Evolutionary conservation across 2,888 invertebrate genomes (phyloP), one percentile per base, ranked within the genome.

Genomic region (Leucophenga montana): DNA sequence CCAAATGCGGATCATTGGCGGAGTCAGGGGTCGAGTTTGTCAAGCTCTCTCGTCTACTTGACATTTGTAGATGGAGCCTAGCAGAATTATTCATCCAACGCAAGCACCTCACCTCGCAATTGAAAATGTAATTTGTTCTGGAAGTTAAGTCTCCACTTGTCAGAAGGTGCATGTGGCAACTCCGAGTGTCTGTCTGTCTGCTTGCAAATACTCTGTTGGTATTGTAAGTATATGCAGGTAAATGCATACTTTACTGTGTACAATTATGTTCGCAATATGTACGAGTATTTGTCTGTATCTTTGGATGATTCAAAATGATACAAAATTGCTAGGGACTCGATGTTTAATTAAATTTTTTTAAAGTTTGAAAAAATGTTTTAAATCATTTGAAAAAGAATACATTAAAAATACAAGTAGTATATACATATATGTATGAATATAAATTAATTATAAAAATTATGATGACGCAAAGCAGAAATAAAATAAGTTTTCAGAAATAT

Each of bases 81-180:
- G 57, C 57, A 64, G 27, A 48, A 14, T 39, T 39, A 39, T 39
- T 3, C 27, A 27, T 2, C 27, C 27, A 27, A 27, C 27, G 27
- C 27, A 27, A 27, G 27, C 22, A 64, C 75, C 75, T 73, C 39
- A 8, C 39, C 78, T 70, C 78, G 83, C 82, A 83, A 83, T 83
- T 83, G 83, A 83, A 83, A 48, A 83, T 81, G 81, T 80, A 81
- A 81, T 83, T 81, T 81, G 83, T 81, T 81, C 79, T 83, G 81
- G 80, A 81, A 83, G 80, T 81, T 81, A 81, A 81, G 80, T 81
- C 83, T 83, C 80, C 83, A 83, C 83, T 81, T 81, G 80, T 83
- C 83, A 81, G 83, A 81, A 81, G 81, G 31, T 61, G 61, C 39
- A 39, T 39, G 61, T 61, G 27, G 61, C 61, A 61, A 61, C 31